Percentiles rank a stretch among this genome's conserved stretches.
phyloP scores from a whole-genome alignment of 2,797 vertebrate genomes.

The Myoxocephalus aenaeus region DNA sequence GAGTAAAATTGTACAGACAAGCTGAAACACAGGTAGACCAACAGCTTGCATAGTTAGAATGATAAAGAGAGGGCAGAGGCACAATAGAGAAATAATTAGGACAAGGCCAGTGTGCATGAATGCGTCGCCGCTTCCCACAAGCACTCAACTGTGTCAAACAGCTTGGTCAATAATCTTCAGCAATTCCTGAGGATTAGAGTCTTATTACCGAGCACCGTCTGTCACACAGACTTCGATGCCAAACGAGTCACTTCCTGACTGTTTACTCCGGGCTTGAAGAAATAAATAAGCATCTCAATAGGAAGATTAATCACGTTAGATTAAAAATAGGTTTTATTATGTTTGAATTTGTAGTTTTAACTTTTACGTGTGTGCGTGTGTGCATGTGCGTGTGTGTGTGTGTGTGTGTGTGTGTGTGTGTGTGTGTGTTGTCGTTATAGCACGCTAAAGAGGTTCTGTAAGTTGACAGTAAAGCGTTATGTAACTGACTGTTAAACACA shows the following conservation, averaged over 20 bases:
- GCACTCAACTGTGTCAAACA: constrained; percentile 83
- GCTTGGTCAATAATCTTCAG: constrained; percentile 84
- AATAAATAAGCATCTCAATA: constrained; percentile 19
- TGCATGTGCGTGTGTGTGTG: not conserved
- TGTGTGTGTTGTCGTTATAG: not conserved
- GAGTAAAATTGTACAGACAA: constrained; percentile 41
- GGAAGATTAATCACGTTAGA: constrained; percentile 23
- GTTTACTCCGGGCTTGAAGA: constrained; percentile 26
- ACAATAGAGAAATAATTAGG: constrained; percentile 74
- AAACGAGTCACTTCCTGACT: constrained; percentile 63
- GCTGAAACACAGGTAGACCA: constrained; percentile 35
- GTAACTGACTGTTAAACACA: constrained; percentile 48
- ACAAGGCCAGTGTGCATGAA: constrained; percentile 68
- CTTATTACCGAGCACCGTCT: constrained; percentile 81
- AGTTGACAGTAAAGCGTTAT: constrained; percentile 35
- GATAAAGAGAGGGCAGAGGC: constrained; percentile 55
- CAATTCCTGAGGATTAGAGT: constrained; percentile 84
- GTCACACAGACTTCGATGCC: constrained; percentile 74
- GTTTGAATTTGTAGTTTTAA: not conserved
- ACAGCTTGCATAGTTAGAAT: constrained; percentile 32
- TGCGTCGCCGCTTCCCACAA: constrained; percentile 64
- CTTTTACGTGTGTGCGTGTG: not conserved
- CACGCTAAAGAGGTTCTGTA: constrained; percentile 19
- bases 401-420: constrained; percentile 10
- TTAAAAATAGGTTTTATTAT: constrained; percentile 19